phyloP scores from a whole-genome alignment of 2,113 vertebrate species.

The Aramus guarauna region DNA sequence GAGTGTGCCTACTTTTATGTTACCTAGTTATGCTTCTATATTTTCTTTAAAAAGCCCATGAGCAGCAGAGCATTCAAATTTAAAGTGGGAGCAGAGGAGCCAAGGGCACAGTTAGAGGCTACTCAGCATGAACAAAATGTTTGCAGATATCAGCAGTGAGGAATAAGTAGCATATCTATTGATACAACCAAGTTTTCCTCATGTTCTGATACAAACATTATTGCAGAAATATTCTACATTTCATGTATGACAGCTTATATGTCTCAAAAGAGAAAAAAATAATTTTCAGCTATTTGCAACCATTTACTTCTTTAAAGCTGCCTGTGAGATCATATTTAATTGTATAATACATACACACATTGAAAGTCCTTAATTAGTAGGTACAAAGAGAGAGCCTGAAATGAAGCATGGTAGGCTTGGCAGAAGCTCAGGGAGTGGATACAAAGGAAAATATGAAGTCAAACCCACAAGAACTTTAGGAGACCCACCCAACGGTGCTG shows the following conservation, averaged over 20 bases:
- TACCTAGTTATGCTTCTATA: neutral
- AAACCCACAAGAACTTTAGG: conserved; percentile 73
- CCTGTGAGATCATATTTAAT: neutral
- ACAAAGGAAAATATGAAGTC: conserved; percentile 67
- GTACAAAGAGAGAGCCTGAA: conserved; percentile 41
- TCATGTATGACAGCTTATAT: neutral
- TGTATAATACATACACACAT: neutral
- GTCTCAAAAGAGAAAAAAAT: neutral
- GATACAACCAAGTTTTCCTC: neutral
- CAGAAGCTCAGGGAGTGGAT: conserved; percentile 50
- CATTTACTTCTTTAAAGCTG: neutral
- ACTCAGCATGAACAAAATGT: conserved; percentile 9
- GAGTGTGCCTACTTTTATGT: neutral
- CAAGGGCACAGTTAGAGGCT: neutral
- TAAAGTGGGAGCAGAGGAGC: neutral
- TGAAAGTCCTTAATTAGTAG: conserved; percentile 67
- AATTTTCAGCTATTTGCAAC: neutral
- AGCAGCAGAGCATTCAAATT: neutral
- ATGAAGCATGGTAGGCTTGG: conserved; percentile 60
- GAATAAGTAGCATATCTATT: neutral
- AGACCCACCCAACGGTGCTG: conserved; percentile 70
- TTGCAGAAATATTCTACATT: neutral
- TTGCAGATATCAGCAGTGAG: neutral
- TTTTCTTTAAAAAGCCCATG: neutral
- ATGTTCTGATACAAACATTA: neutral